Evolutionary conservation across 2,113 vertebrate species (phyloP), one percentile per base, ranked within the genome.

Genomic region (Sinocyclocheilus anshuiensis): DNA sequence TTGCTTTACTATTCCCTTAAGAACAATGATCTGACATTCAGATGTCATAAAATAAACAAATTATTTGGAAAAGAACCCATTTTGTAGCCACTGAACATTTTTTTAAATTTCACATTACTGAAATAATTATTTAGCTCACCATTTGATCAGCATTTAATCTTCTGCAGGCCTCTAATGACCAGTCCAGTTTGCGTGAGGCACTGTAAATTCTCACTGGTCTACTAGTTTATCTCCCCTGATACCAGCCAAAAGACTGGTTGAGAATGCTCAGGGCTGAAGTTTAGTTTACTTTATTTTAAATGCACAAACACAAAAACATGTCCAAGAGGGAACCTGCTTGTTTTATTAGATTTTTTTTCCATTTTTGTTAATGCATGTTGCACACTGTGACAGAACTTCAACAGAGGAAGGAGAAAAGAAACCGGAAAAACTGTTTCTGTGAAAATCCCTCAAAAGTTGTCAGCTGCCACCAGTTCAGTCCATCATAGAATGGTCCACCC

Each of bases 331-430:
- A 87, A 88, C 50, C 88, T 83, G 86, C 85, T 88, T 83, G 88
- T 89, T 89, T 90, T 90, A 90, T 90, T 90, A 77, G 57, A 71
- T 79, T 81, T 84, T 89, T 86, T 89, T 87, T 86, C 86, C 87
- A 85, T 90, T 89, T 89, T 90, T 90, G 83, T 78, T 59, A 88
- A 86, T 88, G 90, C 90, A 88, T 84, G 85, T 89, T 16, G 88
- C 90, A 90, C 87, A 90, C 83, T 88, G 88, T 90, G 87, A 89
- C 85, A 89, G 90, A 88, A 89, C 85, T 89, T 89, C 79, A 88
- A 90, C 79, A 26, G 48, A 88, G 59, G 59, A 83, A 76, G 69
- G 78, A 84, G 79, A 86, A 87, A 84, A 81, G 33, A 75, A 88
- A 88, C 69, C 45, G 50, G 16, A 61, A 61, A 61, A 65, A 65